These are phyloP conservation scores for Epsilonema sp. DNA, from an alignment of 2,888 invertebrate species.

Conservation along the genomic window DNA sequence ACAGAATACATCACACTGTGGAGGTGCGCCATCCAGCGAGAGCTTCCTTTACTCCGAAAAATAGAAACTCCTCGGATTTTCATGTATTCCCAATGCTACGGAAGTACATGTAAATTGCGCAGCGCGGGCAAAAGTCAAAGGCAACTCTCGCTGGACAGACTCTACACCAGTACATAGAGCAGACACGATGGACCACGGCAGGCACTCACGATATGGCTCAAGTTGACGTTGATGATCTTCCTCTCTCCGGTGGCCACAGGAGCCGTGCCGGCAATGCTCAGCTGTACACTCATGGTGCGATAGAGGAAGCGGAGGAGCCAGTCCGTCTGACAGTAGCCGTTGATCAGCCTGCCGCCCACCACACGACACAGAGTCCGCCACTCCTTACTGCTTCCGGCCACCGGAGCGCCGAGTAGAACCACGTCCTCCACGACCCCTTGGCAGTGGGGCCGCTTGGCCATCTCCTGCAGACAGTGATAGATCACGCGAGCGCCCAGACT, in stretches of 20 bases:
- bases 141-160: too few species aligned
- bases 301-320: constrained; percentile 47
- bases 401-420: constrained; percentile 44
- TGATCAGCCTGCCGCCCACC: constrained; percentile 44
- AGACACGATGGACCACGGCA: too few species aligned
- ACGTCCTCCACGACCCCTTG: constrained; percentile 44
- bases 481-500: constrained; percentile 48
- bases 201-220: constrained; percentile 40
- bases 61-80: background rate
- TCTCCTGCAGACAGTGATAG: constrained; percentile 43
- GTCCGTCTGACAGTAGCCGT: constrained; percentile 45
- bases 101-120: too few species aligned
- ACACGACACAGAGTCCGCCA: constrained; percentile 38
- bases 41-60: background rate
- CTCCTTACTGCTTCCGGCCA: constrained; percentile 38
- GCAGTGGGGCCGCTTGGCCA: constrained; percentile 28
- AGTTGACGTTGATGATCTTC: constrained; percentile 42
- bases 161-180: too few species aligned
- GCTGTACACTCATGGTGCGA: constrained; percentile 42
- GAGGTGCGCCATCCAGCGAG: background rate
- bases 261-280: constrained; percentile 42
- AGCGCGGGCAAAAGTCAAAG: too few species aligned
- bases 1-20: background rate
- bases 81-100: too few species aligned
- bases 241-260: constrained; percentile 36